These are phyloP conservation scores for Polyploca ridens DNA, from an alignment of 2,888 invertebrate species.

Conservation along the genomic window DNA sequence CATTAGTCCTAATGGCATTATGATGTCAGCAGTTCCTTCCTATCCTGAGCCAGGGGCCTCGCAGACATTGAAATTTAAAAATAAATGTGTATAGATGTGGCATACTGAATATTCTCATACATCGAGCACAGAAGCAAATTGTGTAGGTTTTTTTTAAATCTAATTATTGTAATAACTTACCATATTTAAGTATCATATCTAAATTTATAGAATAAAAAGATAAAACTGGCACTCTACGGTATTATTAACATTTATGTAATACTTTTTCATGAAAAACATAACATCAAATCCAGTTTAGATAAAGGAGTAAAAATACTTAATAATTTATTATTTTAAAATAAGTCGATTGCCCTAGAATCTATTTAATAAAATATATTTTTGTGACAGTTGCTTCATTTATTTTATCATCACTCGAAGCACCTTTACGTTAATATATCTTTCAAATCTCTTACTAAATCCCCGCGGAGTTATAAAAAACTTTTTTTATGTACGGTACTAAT, in stretches of 20 bases:
- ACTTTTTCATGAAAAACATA: no score
- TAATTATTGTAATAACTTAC: no score
- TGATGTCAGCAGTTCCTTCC: conserved; percentile 64
- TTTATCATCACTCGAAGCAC: neutral
- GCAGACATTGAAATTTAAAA: conserved; percentile 25
- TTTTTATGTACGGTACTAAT: no score
- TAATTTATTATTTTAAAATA: neutral
- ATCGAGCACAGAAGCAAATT: no score
- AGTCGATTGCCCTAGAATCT: neutral
- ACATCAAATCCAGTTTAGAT: no score
- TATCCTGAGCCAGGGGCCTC: conserved; percentile 34
- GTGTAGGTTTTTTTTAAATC: no score
- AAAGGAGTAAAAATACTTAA: no score
- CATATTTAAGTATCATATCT: neutral
- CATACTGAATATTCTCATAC: neutral
- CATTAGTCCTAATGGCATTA: conserved; percentile 73
- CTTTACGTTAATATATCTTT: no score
- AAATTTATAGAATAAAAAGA: neutral
- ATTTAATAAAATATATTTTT: neutral
- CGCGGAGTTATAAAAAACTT: neutral
- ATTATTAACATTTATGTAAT: no score
- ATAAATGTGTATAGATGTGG: conserved; percentile 9
- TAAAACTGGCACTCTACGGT: no score
- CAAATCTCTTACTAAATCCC: neutral
- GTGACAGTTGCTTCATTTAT: neutral